These are phyloP conservation scores for Chaetodon auriga DNA, from an alignment of 2,113 vertebrate genomes.

Conservation along the genomic window DNA sequence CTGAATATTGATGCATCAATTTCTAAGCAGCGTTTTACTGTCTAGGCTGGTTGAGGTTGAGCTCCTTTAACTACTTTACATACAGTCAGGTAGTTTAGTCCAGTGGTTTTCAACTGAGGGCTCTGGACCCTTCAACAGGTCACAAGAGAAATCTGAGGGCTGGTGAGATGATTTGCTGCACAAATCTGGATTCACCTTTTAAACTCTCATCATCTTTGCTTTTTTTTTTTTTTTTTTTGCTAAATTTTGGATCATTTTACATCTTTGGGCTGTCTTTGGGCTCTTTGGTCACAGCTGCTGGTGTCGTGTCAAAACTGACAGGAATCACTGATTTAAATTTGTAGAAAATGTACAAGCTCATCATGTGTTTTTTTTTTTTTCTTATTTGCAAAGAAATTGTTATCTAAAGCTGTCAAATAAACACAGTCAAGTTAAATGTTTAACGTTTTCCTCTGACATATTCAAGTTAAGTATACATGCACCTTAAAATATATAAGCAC, in stretches of 20 bases:
- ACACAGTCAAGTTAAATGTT: not conserved
- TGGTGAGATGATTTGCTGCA: no score
- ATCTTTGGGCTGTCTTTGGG: no score
- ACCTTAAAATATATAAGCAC: not conserved
- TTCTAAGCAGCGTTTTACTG: not conserved
- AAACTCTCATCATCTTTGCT: no score
- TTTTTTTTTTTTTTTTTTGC: no score
- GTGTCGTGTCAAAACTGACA: not conserved
- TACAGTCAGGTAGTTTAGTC: not conserved
- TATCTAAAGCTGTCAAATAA: not conserved
- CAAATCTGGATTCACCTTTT: no score
- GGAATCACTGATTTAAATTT: not conserved
- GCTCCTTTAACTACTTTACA: not conserved
- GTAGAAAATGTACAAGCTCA: not conserved
- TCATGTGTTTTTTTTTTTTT: slow-evolving; percentile 2
- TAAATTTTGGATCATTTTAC: no score
- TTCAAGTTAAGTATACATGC: not conserved
- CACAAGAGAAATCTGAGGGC: no score
- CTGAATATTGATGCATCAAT: not conserved
- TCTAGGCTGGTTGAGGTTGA: no score
- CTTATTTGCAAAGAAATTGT: not conserved
- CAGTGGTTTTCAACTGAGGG: not conserved
- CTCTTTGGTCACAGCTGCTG: not conserved
- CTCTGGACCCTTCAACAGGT: not conserved
- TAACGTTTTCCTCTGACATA: not conserved